A percentile compares a stretch with the other conserved stretches of the same genome.
phyloP scores from a whole-genome alignment of 2,113 vertebrate genomes.

The Myotis davidii region DNA sequence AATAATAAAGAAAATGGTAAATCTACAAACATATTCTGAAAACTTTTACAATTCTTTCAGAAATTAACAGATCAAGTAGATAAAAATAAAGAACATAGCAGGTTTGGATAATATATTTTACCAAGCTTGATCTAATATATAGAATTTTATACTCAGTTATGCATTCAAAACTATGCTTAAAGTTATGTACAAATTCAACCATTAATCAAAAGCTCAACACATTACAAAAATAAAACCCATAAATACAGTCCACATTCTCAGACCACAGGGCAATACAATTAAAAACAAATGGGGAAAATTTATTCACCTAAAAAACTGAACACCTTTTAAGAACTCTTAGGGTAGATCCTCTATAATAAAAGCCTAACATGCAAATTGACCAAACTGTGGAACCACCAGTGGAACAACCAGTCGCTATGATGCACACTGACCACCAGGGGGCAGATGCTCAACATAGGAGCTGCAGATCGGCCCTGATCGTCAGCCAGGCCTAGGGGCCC shows the following conservation, averaged over 20 bases:
- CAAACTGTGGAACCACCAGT: no score
- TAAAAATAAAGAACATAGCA: not conserved
- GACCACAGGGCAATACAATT: not conserved
- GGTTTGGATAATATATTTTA: not conserved
- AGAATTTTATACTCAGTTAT: not conserved
- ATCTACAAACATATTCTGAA: not conserved
- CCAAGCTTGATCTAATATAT: not conserved
- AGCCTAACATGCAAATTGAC: no score
- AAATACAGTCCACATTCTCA: not conserved
- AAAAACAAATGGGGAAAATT: not conserved
- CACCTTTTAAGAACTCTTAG: not conserved
- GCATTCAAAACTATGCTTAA: not conserved
- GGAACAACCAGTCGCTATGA: no score
- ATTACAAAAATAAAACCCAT: slow-evolving; percentile 10
- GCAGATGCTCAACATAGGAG: no score
- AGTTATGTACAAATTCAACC: slow-evolving; percentile 20
- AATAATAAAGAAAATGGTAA: not conserved
- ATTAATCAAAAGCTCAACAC: not conserved
- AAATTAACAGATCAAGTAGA: slow-evolving; percentile 20
- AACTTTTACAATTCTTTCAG: not conserved
- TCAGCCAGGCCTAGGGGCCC: no score
- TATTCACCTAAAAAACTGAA: not conserved
- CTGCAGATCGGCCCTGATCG: no score
- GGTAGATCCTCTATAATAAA: not conserved
- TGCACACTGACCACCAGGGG: no score